Base-by-base conservation (phyloP, 92 coral and sea anemone species). In the Phenganax marumi region DNA sequence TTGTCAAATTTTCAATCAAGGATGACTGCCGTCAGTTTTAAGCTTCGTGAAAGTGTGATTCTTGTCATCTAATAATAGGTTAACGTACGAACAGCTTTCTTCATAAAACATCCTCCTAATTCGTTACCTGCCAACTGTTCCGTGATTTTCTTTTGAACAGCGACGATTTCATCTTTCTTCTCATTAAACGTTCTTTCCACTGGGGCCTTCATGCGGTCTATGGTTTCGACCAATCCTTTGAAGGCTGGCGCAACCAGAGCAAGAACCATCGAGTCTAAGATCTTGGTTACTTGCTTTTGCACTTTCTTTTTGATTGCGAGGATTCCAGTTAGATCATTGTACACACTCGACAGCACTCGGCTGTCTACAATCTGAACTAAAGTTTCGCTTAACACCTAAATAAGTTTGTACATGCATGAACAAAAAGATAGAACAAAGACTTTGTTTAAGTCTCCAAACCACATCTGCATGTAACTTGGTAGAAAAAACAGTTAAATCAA, bases 201-300 rank as follows among this genome's bases (percentile, higher is more conserved):
- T 0, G 91, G 92, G 6, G 74, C 86, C 83, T 89, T 92, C 89
- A 91, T 68, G 68, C 86, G 86, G 26, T 86, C 84, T 1, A 93
- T 85, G 10, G 96, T 85, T 74, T 92, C 97, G 57, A 92, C 90
- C 66, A 91, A 87, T 47, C 78, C 92, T 50, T 88, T 92, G 91
- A 91, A 95, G 5, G 98, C 91, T 7, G 98, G 98, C n/a, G 87
- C 89, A 26, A 95, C 98, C 97, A 95, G 86, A 2, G 98, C 98
- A 89, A 91, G 82, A 16, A 95, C 96, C 12, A 95, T 86, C 10
- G 98, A 92, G 73, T 95, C 97, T 6, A 95, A 53, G 33, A 8
- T 12, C 43, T 13, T 18, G 24, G 14, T 73, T 76, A 95, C 98
- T 93, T 95, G 95, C 24, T 90, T 92, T 39, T 91, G 75, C 22